phyloP scores from a whole-genome alignment of 2,797 vertebrate genomes.

The Cercopithecus mitis region DNA sequence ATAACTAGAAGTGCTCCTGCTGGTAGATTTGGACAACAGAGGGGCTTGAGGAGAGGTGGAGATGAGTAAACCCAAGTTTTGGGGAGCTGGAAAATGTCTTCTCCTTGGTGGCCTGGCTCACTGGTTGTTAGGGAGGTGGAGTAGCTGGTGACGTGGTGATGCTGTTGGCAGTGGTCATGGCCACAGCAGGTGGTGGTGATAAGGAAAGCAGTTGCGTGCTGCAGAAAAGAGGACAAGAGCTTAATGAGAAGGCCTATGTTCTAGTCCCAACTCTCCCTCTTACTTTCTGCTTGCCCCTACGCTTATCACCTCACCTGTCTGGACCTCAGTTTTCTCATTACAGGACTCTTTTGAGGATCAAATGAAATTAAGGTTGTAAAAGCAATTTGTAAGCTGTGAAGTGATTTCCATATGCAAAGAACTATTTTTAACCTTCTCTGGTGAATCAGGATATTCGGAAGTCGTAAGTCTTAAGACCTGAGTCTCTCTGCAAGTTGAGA shows the following conservation, averaged over 20 bases:
- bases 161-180: neutral
- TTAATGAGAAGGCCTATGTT: neutral
- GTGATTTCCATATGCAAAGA: constrained; percentile 35
- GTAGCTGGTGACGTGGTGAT: neutral
- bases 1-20: neutral
- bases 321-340: constrained; percentile 54
- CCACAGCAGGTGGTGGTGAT: neutral
- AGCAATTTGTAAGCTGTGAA: constrained; percentile 54
- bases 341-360: constrained; percentile 12
- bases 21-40: neutral
- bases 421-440: neutral
- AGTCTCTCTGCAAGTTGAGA: neutral
- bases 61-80: neutral
- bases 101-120: neutral
- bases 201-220: neutral
- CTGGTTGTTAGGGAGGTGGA: neutral
- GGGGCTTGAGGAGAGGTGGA: neutral
- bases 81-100: neutral
- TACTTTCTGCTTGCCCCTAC: neutral
- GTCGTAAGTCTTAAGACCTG: neutral
- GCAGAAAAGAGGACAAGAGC: neutral
- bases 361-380: constrained; percentile 57
- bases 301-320: neutral
- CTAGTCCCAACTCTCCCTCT: neutral
- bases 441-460: neutral